A percentile compares a stretch with the other conserved stretches of the same genome.
Conservation (phyloP, 2,888 invertebrate species). For the Tetramorium bicarinatum region DNA sequence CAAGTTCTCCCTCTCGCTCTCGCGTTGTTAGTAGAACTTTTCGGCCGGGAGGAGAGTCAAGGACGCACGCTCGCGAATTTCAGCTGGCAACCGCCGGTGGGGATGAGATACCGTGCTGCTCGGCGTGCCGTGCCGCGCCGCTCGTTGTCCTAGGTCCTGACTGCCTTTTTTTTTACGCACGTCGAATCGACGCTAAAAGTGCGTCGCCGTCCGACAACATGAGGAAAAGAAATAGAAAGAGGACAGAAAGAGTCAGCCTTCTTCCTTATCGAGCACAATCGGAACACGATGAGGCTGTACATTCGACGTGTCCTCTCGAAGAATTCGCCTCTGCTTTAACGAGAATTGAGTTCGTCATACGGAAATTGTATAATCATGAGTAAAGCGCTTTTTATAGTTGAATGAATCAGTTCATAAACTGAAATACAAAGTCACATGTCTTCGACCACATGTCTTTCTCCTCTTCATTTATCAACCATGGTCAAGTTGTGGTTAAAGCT, state of each 20-base stretch:
- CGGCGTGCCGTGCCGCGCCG: slow-evolving; percentile 29
- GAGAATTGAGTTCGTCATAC: background rate
- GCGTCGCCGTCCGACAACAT: slow-evolving; percentile 9
- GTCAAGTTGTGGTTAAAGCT: too few species aligned
- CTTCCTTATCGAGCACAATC: slow-evolving; percentile 11
- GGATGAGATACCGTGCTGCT: slow-evolving; percentile 63
- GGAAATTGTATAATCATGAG: background rate
- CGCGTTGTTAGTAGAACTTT: slow-evolving; percentile 68
- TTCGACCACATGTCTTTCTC: background rate
- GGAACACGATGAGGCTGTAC: background rate
- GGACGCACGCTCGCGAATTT: slow-evolving; percentile 73
- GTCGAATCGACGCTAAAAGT: slow-evolving; percentile 60
- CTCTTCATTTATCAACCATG: background rate
- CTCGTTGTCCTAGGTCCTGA: slow-evolving; percentile 75
- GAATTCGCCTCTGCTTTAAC: background rate
- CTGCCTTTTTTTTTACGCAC: slow-evolving; percentile 66
- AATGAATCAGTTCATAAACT: background rate
- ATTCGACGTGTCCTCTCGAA: background rate
- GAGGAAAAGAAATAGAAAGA: background rate
- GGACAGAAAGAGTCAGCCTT: background rate
- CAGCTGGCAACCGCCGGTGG: slow-evolving; percentile 69
- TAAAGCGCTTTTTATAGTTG: background rate
- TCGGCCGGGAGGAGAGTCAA: slow-evolving; percentile 65
- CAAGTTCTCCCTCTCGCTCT: background rate
- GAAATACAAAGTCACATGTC: background rate